These are phyloP conservation scores for Phyllotreta cruciferae DNA, from an alignment of 2,888 invertebrate species.

Conservation along the genomic window DNA sequence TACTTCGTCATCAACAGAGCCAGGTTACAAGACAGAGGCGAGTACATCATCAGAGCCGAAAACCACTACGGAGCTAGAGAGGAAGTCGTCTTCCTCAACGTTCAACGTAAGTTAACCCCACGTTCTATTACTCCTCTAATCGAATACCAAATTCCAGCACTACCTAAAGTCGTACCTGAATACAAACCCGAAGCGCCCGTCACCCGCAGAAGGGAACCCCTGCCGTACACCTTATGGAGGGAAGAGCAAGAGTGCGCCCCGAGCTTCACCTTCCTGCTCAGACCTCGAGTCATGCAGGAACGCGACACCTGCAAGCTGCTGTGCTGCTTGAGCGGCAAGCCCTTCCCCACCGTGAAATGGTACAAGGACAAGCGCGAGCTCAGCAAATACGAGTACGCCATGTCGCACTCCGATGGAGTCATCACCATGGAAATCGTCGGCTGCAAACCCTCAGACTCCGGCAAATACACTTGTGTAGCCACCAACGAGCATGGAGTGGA, in stretches of 20 bases:
- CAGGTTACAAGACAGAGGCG: conserved; percentile 94
- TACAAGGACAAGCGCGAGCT: conserved; percentile 93
- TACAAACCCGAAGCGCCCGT: conserved; percentile 74
- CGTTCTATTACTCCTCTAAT: neutral
- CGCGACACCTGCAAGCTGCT: conserved; percentile 97
- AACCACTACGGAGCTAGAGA: conserved; percentile 96
- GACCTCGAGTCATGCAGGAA: conserved; percentile 97
- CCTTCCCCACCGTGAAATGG: conserved; percentile 91
- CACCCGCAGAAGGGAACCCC: conserved; percentile 78
- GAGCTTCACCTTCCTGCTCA: conserved; percentile 96
- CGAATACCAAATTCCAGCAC: conserved; percentile 64
- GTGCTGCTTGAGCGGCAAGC: conserved; percentile 95
- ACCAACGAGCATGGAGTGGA: conserved; percentile 93
- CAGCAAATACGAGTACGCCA: conserved; percentile 87
- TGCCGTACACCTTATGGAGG: conserved; percentile 89
- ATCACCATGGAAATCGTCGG: conserved; percentile 96
- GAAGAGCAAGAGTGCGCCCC: conserved; percentile 94
- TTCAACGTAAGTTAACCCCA: conserved; percentile 78
- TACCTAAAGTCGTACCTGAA: conserved; percentile 75
- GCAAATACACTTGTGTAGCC: conserved; percentile 94
- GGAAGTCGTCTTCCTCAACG: conserved; percentile 95
- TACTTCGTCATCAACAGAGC: conserved; percentile 97
- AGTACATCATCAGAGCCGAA: conserved; percentile 95
- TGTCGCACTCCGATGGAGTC: conserved; percentile 93
- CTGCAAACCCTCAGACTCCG: conserved; percentile 93